Percentiles rank a stretch among this genome's conserved stretches.
Conservation (phyloP, 2,888 invertebrate species). For the Lamproptera curius region DNA sequence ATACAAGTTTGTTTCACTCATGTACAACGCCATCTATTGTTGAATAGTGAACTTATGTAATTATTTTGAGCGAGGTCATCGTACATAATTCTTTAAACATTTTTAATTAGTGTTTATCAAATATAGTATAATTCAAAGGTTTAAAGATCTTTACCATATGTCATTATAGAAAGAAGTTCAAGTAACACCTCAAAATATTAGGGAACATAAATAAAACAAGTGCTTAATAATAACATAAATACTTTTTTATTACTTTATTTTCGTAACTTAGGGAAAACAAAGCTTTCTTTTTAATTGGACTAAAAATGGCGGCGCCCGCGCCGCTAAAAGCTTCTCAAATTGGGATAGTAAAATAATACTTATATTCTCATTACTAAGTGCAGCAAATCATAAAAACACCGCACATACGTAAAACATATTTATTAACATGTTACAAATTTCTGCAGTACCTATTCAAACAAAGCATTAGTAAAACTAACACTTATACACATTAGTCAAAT, state of each 20-base stretch:
- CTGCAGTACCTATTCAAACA: slow-evolving; percentile 15
- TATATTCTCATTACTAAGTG: slow-evolving; percentile 9
- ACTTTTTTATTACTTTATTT: slow-evolving; percentile 69
- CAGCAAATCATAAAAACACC: slow-evolving; percentile 14
- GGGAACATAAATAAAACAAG: slow-evolving; percentile 44
- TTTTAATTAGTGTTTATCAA: not conserved
- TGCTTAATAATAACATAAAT: slow-evolving; percentile 41
- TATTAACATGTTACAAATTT: slow-evolving; percentile 12
- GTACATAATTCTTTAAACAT: not conserved
- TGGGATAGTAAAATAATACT: slow-evolving; percentile 4
- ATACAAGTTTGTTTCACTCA: too few species aligned
- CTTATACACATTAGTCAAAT: slow-evolving; percentile 31
- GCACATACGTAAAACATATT: slow-evolving; percentile 16
- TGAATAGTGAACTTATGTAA: not conserved
- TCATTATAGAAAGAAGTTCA: not conserved
- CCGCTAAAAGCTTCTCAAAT: slow-evolving; percentile 41
- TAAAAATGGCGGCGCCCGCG: slow-evolving; percentile 71
- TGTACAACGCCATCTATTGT: slow-evolving; percentile 7
- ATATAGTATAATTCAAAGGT: not conserved
- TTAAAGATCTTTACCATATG: not conserved
- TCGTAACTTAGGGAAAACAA: slow-evolving; percentile 79
- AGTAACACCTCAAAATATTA: too few species aligned
- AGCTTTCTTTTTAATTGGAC: slow-evolving; percentile 80
- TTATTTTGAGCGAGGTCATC: not conserved
- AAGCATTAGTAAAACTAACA: slow-evolving; percentile 46